Evolutionary conservation across 2,888 invertebrate genomes (phyloP).

Genomic region (Harpagoxenus sublaevis): DNA sequence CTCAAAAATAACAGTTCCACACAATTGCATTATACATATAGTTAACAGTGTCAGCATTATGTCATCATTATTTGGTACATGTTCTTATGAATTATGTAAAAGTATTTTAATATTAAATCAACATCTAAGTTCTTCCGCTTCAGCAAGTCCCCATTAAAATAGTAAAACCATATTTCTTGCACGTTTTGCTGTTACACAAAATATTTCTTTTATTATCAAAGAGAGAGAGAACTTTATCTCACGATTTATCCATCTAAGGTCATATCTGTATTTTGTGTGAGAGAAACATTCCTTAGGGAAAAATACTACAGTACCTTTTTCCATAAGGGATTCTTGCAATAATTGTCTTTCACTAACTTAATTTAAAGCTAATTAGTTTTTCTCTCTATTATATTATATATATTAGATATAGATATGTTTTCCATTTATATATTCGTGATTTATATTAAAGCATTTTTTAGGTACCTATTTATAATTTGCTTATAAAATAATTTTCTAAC

Average conservation of each 20-base stretch:
- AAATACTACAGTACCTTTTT: too few species aligned
- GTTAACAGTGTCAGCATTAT: not conserved
- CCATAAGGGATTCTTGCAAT: too few species aligned
- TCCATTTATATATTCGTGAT: too few species aligned
- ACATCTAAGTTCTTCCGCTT: not conserved
- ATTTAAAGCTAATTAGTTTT: too few species aligned
- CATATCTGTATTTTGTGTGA: too few species aligned
- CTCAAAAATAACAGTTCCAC: not conserved
- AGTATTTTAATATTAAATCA: not conserved
- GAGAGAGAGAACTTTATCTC: not conserved
- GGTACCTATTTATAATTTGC: too few species aligned
- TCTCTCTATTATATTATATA: too few species aligned
- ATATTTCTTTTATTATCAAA: not conserved
- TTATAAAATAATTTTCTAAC: too few species aligned
- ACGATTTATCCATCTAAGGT: not conserved
- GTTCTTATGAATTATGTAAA: not conserved
- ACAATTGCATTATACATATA: not conserved
- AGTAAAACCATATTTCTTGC: not conserved
- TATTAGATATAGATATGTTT: too few species aligned
- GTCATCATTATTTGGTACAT: not conserved
- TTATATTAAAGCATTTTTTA: too few species aligned
- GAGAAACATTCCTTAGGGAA: too few species aligned
- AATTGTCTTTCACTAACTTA: too few species aligned
- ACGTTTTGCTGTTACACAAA: not conserved
- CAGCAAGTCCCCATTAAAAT: not conserved